Base-by-base conservation (phyloP, 2,113 vertebrate genomes). In the Ophthalmolycus amberensis region DNA sequence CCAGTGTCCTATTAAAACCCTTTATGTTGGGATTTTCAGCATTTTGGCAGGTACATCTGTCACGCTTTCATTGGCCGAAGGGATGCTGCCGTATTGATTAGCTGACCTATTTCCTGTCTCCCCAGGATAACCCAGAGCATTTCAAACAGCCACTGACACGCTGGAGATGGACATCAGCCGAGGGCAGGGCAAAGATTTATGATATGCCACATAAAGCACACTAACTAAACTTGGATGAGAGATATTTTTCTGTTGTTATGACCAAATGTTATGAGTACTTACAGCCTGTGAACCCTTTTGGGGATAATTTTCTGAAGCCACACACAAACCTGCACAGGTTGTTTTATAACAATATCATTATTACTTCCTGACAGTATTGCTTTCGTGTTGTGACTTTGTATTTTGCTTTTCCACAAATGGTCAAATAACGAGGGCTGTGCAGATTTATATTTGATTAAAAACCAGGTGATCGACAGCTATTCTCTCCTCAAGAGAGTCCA, bases 31-130 rank as follows among this genome's bases (percentile, higher is more conserved):
- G 50, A 37, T 80, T 70, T 75, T 59, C 81, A 42, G 68, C 69
- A 6, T 75, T 22, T 42, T 87, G 88, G 82, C 90, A 79, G 88
- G 68, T 87, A n/a, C 82, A 90, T 88, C 79, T 65, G 34, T 88
- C 79, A 83, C 3, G n/a, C 63, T 48, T 72, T 81, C 42, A 69
- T 34, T 25, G 59, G 75, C 82, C 83, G 42, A 0, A 73, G 80
- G 85, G 75, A 85, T 16, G 54, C 9, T 48, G 62, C 52, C 22
- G 16, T 84, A 89, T 90, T 62, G 86, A 89, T 89, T 70, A 82
- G 71, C 54, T 74, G 83, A 66, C 83, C 86, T 63, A 88, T 77
- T 87, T 88, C 70, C 75, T 1, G 58, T 69, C 46, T 78, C 32
- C 68, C 29, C 16, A 40, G 48, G 27, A 59, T 46, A 75, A 44